A percentile compares a stretch with the other conserved stretches of the same genome.
Evolutionary conservation across 2,113 vertebrate genomes (phyloP).

Genomic region (Felis chaus): DNA sequence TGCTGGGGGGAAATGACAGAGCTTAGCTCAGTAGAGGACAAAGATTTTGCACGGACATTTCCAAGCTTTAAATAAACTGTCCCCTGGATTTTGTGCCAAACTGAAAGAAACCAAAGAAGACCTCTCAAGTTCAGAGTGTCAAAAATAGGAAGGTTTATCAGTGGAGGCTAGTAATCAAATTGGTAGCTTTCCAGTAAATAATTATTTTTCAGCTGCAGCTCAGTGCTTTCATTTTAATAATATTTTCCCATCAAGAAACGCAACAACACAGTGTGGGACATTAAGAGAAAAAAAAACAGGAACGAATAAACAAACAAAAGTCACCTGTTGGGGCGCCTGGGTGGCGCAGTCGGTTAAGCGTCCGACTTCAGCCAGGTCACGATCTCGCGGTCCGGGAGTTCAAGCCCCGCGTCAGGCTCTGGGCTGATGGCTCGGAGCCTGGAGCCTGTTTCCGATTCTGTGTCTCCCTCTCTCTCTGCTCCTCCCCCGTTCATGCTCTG

Average conservation of each 20-base stretch:
- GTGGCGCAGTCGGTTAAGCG: no score
- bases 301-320: not conserved
- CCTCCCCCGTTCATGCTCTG: no score
- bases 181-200: not conserved
- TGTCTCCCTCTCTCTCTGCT: no score
- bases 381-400: no score
- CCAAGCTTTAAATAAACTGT: constrained; percentile 30
- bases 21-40: not conserved
- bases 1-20: not conserved
- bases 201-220: not conserved
- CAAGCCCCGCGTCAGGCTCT: no score
- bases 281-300: not conserved
- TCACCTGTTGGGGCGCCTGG: not conserved
- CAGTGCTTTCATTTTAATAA: constrained; percentile 7
- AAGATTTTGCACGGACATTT: not conserved
- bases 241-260: constrained; percentile 24
- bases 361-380: no score
- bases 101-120: not conserved
- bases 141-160: not conserved
- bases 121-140: not conserved
- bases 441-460: no score
- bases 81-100: constrained; percentile 29
- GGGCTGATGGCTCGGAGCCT: no score
- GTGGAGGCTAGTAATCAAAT: not conserved
- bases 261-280: not conserved